A percentile compares a stretch with the other conserved stretches of the same genome.
phyloP scores from a whole-genome alignment of 1,140 invertebrate species.

The Acromyrmex charruanus region DNA sequence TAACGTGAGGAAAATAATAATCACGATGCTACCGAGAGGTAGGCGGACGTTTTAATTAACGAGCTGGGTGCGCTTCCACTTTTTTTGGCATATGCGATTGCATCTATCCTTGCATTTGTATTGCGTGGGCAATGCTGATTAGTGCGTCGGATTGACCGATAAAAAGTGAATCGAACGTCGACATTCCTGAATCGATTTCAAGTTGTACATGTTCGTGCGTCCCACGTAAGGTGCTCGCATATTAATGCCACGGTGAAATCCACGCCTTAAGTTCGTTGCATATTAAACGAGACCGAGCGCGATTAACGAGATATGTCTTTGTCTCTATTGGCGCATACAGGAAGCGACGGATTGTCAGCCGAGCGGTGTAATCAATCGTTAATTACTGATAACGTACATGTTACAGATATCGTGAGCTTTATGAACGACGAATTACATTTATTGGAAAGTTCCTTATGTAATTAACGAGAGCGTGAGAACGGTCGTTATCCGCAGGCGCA shows the following conservation, averaged over 20 bases:
- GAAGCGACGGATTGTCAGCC: not conserved
- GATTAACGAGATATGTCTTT: constrained; percentile 28
- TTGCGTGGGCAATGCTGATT: constrained; percentile 55
- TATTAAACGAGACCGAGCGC: not conserved
- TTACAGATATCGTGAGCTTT: not conserved
- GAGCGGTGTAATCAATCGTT: constrained; percentile 38
- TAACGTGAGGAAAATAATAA: constrained; percentile 60
- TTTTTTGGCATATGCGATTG: constrained; percentile 15
- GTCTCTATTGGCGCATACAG: not conserved
- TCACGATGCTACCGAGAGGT: constrained; percentile 39
- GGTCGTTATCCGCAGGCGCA: too few relatives aligned
- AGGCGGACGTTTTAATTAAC: constrained; percentile 70
- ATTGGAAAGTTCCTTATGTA: constrained; percentile 8
- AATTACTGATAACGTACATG: constrained; percentile 33
- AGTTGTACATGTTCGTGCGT: constrained; percentile 40
- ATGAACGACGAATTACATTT: not conserved
- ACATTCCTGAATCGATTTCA: constrained; percentile 73
- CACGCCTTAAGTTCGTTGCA: constrained; percentile 38
- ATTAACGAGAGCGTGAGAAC: constrained; percentile 13
- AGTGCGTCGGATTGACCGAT: constrained; percentile 18
- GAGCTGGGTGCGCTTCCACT: not conserved
- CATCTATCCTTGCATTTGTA: constrained; percentile 32
- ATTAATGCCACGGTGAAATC: constrained; percentile 64
- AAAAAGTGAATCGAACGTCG: constrained; percentile 65
- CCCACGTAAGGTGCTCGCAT: constrained; percentile 57